phyloP scores from a whole-genome alignment of 2,888 invertebrate species.

The Drosophila phalerata region DNA sequence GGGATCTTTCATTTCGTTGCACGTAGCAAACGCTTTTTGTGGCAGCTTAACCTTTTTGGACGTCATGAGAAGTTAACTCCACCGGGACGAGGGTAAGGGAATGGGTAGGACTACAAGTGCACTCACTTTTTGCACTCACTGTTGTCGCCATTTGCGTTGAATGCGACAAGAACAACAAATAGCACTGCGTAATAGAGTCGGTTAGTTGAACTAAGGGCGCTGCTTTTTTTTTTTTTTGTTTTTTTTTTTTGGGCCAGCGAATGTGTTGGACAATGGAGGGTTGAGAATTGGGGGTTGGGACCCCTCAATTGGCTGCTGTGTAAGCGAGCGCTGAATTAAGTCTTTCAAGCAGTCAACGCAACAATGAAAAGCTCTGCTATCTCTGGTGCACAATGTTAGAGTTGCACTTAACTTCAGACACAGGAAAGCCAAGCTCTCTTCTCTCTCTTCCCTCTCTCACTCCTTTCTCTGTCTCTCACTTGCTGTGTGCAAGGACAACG shows the following conservation, averaged over 20 bases:
- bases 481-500: slow-evolving; percentile 62
- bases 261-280: background rate
- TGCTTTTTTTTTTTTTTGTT: slow-evolving; percentile 1
- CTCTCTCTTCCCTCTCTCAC: background rate
- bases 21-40: slow-evolving; percentile 63
- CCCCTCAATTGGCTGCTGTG: slow-evolving; percentile 56
- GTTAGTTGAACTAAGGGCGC: slow-evolving; percentile 55
- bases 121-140: slow-evolving; percentile 58
- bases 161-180: slow-evolving; percentile 55
- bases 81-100: background rate
- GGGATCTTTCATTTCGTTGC: slow-evolving; percentile 67
- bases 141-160: slow-evolving; percentile 79
- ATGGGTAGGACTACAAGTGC: slow-evolving; percentile 18
- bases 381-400: slow-evolving; percentile 76
- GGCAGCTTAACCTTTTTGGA: slow-evolving; percentile 74
- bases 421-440: slow-evolving; percentile 62
- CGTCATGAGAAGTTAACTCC: slow-evolving; percentile 62
- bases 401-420: slow-evolving; percentile 80
- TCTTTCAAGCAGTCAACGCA: slow-evolving; percentile 69
- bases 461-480: background rate
- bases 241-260: slow-evolving; percentile 3
- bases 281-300: background rate
- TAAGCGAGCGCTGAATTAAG: slow-evolving; percentile 71
- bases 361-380: slow-evolving; percentile 75
- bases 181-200: slow-evolving; percentile 72